Conservation (phyloP, 2,113 vertebrate genomes). For the Dipodomys merriami region DNA sequence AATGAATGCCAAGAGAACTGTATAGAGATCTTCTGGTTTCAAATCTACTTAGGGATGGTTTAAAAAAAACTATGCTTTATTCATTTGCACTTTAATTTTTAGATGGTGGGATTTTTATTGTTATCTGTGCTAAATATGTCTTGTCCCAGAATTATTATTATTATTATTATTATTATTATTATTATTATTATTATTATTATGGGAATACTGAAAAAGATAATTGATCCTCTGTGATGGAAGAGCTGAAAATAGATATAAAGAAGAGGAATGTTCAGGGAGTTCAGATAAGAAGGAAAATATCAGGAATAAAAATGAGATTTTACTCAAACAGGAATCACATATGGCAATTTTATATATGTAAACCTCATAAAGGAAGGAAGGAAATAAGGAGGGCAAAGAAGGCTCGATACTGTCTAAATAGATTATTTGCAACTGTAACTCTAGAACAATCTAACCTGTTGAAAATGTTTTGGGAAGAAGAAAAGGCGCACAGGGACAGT, state of each 20-base stretch:
- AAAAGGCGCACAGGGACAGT: too few relatives aligned
- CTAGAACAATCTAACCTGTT: too few relatives aligned
- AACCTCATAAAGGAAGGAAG: too few relatives aligned
- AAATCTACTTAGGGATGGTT: neutral
- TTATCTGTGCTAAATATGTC: neutral
- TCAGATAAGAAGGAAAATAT: neutral
- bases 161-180: too few relatives aligned
- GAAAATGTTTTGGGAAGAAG: too few relatives aligned
- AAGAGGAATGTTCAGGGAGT: neutral
- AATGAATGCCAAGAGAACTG: neutral
- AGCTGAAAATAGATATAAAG: neutral
- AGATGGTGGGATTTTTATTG: neutral
- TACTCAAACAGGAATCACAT: too few relatives aligned
- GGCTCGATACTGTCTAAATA: too few relatives aligned
- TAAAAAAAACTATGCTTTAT: neutral
- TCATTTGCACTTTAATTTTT: neutral
- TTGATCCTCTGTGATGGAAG: neutral
- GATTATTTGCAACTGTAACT: too few relatives aligned
- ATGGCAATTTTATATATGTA: too few relatives aligned
- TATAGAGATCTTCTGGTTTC: neutral
- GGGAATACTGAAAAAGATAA: neutral
- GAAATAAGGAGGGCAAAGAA: too few relatives aligned
- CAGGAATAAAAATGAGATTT: neutral
- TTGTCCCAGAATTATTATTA: neutral
- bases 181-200: neutral